Percentiles rank a stretch among this genome's conserved stretches.
These are phyloP conservation scores for Meiosimyza decipiens DNA, from an alignment of 2,888 invertebrate genomes.

Conservation along the genomic window DNA sequence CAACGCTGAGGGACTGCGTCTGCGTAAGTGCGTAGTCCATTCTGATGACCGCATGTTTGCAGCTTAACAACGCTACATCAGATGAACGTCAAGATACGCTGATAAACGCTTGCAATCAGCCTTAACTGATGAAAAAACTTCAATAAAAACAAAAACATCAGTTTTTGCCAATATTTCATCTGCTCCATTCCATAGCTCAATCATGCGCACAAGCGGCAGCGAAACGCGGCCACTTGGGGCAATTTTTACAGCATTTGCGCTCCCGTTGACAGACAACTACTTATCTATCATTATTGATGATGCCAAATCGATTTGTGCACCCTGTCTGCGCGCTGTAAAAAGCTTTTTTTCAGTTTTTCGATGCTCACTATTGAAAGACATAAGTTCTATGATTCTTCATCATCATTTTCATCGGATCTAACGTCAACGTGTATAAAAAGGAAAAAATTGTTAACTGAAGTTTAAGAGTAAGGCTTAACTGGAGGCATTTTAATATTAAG, in stretches of 20 bases:
- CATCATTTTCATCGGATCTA: too few relatives aligned
- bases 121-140: background rate
- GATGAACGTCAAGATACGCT: constrained; percentile 14
- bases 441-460: too few relatives aligned
- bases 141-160: constrained; percentile 29
- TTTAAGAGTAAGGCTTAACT: too few relatives aligned
- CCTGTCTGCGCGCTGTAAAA: background rate
- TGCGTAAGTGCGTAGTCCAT: constrained; percentile 6
- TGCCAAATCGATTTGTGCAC: constrained; percentile 49
- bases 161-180: background rate
- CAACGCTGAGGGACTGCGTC: constrained; percentile 24
- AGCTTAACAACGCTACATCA: background rate
- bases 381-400: too few relatives aligned
- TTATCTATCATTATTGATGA: constrained; percentile 60
- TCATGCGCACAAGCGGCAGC: constrained; percentile 3
- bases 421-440: too few relatives aligned
- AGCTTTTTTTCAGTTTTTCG: too few relatives aligned
- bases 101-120: constrained; percentile 13
- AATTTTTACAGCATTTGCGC: constrained; percentile 43
- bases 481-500: too few relatives aligned
- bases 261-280: constrained; percentile 46
- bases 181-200: background rate
- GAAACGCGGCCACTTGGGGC: constrained; percentile 20
- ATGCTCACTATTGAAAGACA: too few relatives aligned
- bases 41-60: background rate